These are phyloP conservation scores for Epinephelus malabaricus DNA, from an alignment of 2,797 vertebrate genomes.

Conservation along the genomic window DNA sequence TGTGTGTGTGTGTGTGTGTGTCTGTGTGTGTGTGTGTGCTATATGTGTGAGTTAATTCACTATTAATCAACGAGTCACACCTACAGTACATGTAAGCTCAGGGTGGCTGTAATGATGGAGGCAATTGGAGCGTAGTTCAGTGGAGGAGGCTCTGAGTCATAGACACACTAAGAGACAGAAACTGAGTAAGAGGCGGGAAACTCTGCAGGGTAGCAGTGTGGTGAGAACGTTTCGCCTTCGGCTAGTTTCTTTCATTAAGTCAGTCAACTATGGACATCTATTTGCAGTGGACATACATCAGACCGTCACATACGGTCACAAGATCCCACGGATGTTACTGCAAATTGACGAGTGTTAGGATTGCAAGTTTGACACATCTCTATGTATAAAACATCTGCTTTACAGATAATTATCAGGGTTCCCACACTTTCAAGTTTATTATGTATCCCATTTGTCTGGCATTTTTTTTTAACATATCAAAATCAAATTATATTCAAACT, in stretches of 20 bases:
- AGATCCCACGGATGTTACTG: too few species aligned
- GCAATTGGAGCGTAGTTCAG: slow-evolving; percentile 16
- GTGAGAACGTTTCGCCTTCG: background rate
- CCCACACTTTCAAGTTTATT: too few species aligned
- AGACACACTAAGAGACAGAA: slow-evolving; percentile 16
- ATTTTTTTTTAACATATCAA: too few species aligned
- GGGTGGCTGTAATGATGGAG: slow-evolving; percentile 19
- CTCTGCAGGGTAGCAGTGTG: background rate
- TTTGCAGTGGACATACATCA: background rate
- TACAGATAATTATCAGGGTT: too few species aligned
- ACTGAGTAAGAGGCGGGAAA: background rate
- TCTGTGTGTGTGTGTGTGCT: slow-evolving; percentile 3
- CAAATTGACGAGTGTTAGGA: too few species aligned
- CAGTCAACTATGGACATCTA: background rate
- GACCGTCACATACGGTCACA: too few species aligned
- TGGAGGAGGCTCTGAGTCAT: slow-evolving; percentile 39
- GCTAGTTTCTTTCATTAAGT: slow-evolving; percentile 14
- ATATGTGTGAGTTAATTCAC: slow-evolving; percentile 11
- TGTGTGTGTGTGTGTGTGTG: slow-evolving; percentile 1
- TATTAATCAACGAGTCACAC: slow-evolving; percentile 23
- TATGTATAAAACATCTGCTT: too few species aligned
- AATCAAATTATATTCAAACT: too few species aligned
- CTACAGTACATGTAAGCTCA: background rate
- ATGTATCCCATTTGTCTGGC: too few species aligned
- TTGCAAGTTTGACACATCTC: too few species aligned